Percentiles rank a stretch among this genome's conserved stretches.
Evolutionary conservation across 2,888 invertebrate genomes (phyloP).

Genomic region (Papilio gigon): DNA sequence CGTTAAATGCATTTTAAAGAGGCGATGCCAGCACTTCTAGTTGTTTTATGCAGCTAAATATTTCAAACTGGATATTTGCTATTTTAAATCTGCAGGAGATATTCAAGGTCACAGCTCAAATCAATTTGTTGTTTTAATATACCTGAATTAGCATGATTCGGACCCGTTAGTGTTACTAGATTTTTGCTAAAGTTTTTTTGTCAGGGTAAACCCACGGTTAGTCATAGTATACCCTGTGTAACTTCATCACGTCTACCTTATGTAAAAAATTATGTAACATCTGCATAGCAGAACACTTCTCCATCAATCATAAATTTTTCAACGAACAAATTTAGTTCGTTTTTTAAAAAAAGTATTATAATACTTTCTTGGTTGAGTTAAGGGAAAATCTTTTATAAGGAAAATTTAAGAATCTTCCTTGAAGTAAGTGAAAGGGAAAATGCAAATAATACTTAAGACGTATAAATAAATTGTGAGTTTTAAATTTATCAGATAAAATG

Average conservation of each 20-base stretch:
- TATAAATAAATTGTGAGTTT: neutral
- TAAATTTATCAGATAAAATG: too few relatives aligned
- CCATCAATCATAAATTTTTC: constrained; percentile 20
- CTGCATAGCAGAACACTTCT: neutral
- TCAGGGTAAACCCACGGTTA: too few relatives aligned
- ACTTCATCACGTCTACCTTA: neutral
- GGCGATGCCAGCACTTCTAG: neutral
- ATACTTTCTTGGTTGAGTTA: neutral
- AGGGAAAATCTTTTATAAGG: neutral
- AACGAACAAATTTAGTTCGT: constrained; percentile 4
- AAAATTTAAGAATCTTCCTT: neutral
- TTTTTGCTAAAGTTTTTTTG: too few relatives aligned
- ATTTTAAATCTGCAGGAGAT: neutral
- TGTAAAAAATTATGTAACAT: constrained; percentile 9
- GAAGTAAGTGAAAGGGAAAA: neutral
- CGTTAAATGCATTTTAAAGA: constrained; percentile 28
- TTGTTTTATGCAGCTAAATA: constrained; percentile 7
- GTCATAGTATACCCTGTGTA: too few relatives aligned
- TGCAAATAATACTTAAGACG: neutral
- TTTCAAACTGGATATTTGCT: neutral
- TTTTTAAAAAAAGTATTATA: constrained; percentile 10
- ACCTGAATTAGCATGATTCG: too few relatives aligned
- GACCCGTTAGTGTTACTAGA: too few relatives aligned
- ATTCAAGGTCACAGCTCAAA: too few relatives aligned
- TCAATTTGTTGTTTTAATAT: too few relatives aligned